phyloP scores from a whole-genome alignment of 2,113 vertebrate genomes.

The Pseudorhombus dupliciocellatus region DNA sequence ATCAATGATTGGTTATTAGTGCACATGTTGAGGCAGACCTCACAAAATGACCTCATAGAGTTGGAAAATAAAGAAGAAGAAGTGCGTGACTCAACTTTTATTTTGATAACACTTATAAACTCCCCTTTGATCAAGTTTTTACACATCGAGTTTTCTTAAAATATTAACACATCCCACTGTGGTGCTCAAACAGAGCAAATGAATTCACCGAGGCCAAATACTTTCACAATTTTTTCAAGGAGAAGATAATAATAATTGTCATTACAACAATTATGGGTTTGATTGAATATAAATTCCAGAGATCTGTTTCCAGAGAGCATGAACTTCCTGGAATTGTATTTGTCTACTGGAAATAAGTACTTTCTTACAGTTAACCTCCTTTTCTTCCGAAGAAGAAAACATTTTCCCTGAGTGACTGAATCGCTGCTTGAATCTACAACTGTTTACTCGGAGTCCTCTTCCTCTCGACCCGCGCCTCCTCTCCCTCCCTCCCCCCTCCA shows the following conservation, averaged over 20 bases:
- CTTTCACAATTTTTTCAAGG: no score
- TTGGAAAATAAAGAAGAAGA: background rate
- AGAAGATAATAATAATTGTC: no score
- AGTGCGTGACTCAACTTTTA: no score
- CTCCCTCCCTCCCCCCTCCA: constrained; percentile 5
- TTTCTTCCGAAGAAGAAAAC: background rate
- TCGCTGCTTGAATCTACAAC: constrained; percentile 15
- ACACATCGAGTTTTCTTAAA: background rate
- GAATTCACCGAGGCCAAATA: no score
- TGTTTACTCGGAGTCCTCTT: constrained; percentile 39
- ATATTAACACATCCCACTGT: no score
- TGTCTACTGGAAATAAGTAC: background rate
- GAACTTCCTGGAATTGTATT: background rate
- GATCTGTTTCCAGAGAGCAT: background rate
- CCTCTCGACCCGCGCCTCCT: constrained; percentile 22
- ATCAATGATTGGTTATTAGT: background rate
- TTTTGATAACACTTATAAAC: background rate
- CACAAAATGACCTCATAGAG: background rate
- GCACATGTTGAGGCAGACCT: background rate
- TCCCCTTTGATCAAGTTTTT: background rate
- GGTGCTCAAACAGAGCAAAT: no score
- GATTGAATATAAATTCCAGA: background rate
- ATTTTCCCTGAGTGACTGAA: constrained; percentile 2
- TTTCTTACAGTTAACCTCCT: background rate
- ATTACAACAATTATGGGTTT: background rate